A percentile compares a stretch with the other conserved stretches of the same genome.
phyloP scores from a whole-genome alignment of 2,797 vertebrate genomes.

The Coreius guichenoti region DNA sequence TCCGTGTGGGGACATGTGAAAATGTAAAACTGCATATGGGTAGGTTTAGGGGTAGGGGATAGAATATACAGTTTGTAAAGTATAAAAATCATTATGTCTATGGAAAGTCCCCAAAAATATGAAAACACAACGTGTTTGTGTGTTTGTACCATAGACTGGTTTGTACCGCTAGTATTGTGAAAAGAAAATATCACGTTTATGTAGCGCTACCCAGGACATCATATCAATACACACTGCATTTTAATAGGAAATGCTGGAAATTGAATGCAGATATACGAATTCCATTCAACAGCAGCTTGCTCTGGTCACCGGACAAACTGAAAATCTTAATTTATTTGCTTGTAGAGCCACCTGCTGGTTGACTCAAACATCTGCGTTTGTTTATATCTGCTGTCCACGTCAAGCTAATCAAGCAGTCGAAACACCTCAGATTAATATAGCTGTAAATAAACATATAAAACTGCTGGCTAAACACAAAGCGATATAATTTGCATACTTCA shows the following conservation, averaged over 20 bases:
- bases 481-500: neutral
- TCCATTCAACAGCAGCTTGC: neutral
- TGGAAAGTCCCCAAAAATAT: too few species aligned
- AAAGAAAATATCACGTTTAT: neutral
- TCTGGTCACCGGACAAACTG: neutral
- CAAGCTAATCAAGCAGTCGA: neutral
- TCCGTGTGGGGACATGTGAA: too few species aligned
- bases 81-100: too few species aligned
- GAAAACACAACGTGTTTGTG: too few species aligned
- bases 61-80: too few species aligned
- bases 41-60: too few species aligned
- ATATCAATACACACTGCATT: neutral
- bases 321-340: neutral
- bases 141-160: too few species aligned
- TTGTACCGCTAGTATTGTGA: neutral
- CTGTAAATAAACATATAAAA: neutral
- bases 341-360: constrained; percentile 20
- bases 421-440: neutral
- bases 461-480: neutral
- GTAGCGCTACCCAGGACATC: too few species aligned
- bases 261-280: neutral
- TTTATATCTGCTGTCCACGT: neutral
- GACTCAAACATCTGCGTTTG: neutral
- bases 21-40: too few species aligned
- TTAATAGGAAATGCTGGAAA: neutral